Evolutionary conservation across 2,888 invertebrate genomes (phyloP).

Genomic region (Stramonita haemastoma): DNA sequence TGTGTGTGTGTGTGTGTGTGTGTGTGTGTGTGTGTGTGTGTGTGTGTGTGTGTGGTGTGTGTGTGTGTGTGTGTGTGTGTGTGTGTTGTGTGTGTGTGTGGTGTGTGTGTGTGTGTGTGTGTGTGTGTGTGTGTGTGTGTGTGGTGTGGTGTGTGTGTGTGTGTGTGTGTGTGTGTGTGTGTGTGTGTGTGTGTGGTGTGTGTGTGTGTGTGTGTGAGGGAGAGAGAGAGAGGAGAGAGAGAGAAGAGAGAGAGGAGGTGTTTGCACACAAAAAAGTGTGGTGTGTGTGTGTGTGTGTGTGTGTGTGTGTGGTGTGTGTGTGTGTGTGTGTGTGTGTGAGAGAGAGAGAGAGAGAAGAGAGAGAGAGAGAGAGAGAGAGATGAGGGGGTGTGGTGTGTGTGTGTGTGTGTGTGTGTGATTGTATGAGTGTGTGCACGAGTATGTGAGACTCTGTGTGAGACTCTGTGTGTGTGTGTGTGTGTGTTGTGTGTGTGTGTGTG

Average conservation of each 20-base stretch:
- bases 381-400: too few relatives aligned
- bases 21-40: constrained; percentile 14
- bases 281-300: background rate
- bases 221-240: too few relatives aligned
- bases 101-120: background rate
- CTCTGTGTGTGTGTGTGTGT: too few relatives aligned
- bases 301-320: constrained; percentile 19
- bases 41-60: background rate
- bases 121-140: background rate
- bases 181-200: too few relatives aligned
- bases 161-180: constrained; percentile 13
- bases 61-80: constrained; percentile 12
- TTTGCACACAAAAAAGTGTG: too few relatives aligned
- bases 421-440: too few relatives aligned
- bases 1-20: background rate
- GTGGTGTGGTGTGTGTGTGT: background rate
- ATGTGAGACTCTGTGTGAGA: too few relatives aligned
- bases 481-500: too few relatives aligned
- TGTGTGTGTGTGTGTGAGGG: too few relatives aligned
- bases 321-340: background rate
- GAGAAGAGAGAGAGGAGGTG: too few relatives aligned
- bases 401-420: too few relatives aligned
- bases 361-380: constrained; percentile 9
- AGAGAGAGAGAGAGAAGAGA: background rate
- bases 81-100: too few relatives aligned